Evolutionary conservation across 2,113 vertebrate genomes (phyloP).

Genomic region (Chloropsis hardwickii): DNA sequence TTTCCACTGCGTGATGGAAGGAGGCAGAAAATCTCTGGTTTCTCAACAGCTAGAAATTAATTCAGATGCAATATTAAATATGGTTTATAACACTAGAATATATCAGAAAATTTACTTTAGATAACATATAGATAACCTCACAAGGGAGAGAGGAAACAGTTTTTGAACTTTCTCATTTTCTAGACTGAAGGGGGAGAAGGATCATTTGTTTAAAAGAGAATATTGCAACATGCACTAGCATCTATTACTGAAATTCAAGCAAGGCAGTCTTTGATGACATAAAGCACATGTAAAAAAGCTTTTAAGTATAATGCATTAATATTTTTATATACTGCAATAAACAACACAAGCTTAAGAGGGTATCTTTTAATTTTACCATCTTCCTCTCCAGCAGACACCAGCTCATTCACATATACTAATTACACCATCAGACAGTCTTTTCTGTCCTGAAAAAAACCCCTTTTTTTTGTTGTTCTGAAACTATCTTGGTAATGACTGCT

Average conservation of each 20-base stretch:
- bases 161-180: not conserved
- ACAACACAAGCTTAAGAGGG: not conserved
- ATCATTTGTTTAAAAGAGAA: not conserved
- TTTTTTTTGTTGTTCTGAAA: not conserved
- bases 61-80: not conserved
- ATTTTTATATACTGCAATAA: not conserved
- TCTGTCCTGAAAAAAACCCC: rapidly evolving
- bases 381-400: not conserved
- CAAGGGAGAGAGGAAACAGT: not conserved
- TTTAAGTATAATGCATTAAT: not conserved
- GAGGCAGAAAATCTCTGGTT: conserved; percentile 95
- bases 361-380: not conserved
- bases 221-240: not conserved
- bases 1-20: conserved; percentile 95
- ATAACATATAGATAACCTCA: not conserved
- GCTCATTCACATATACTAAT: not conserved
- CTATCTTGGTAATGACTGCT: not conserved
- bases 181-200: not conserved
- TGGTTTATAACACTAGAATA: not conserved
- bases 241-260: not conserved
- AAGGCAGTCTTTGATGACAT: not conserved
- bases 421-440: not conserved
- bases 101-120: not conserved
- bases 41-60: conserved; percentile 81
- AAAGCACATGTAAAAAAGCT: not conserved